phyloP scores from a whole-genome alignment of 2,113 vertebrate genomes.

The Tauraco erythrolophus region DNA sequence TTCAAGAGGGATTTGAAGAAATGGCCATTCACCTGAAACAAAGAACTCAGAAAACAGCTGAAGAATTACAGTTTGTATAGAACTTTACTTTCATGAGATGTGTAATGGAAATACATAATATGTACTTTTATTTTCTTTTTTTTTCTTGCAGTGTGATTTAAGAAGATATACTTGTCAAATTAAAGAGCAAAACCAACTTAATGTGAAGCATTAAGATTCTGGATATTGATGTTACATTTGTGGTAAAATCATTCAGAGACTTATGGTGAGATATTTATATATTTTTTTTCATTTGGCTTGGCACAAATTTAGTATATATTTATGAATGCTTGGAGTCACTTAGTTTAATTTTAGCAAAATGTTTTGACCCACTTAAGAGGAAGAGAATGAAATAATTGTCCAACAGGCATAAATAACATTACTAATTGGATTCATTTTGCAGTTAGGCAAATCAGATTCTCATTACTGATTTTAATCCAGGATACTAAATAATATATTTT shows the following conservation, averaged over 20 bases:
- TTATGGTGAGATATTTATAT: neutral
- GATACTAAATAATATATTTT: neutral
- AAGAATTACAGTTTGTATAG: neutral
- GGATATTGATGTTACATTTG: neutral
- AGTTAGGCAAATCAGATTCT: neutral
- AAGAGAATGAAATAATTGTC: neutral
- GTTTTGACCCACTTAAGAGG: slow-evolving; percentile 23
- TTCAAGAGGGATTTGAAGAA: neutral
- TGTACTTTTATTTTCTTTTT: neutral
- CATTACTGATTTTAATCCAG: neutral
- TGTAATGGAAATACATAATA: neutral
- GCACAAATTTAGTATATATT: neutral
- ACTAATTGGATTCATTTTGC: neutral
- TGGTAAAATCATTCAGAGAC: neutral
- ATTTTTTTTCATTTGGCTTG: neutral
- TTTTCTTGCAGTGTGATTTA: neutral
- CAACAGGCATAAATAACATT: neutral
- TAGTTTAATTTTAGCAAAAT: neutral
- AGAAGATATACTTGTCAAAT: neutral
- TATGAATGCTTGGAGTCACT: neutral
- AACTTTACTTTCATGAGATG: neutral
- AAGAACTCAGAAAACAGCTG: neutral
- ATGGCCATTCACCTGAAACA: neutral
- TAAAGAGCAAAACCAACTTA: neutral
- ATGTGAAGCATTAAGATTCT: neutral